phyloP scores from a whole-genome alignment of 2,888 invertebrate genomes.

The Pheosia gnoma region DNA sequence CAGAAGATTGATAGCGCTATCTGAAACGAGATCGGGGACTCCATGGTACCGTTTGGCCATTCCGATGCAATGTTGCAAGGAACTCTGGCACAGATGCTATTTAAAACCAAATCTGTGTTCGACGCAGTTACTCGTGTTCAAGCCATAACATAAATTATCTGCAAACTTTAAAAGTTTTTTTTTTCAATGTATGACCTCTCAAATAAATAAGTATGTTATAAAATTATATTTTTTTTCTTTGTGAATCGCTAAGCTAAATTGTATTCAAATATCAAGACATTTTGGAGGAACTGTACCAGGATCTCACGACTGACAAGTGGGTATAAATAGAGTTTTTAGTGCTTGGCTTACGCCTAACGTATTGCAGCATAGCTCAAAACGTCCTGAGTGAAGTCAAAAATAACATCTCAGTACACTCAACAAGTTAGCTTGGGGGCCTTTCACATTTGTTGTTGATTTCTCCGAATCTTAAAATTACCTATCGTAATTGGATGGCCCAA shows the following conservation, averaged over 20 bases:
- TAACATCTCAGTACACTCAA: constrained; percentile 48
- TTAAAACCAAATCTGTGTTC: constrained; percentile 57
- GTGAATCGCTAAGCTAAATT: too few relatives aligned
- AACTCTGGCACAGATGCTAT: constrained; percentile 51
- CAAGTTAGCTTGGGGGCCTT: constrained; percentile 41
- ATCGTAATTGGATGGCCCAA: constrained; percentile 52
- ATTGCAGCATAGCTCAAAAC: constrained; percentile 41
- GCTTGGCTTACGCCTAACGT: constrained; percentile 58
- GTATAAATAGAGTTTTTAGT: constrained; percentile 63
- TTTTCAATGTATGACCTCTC: too few relatives aligned
- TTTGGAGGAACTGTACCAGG: constrained; percentile 44
- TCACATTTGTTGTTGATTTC: not conserved
- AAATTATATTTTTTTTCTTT: too few relatives aligned
- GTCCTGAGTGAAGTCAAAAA: constrained; percentile 30
- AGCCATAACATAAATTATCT: constrained; percentile 9
- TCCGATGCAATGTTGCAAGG: constrained; percentile 50
- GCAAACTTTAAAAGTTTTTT: too few relatives aligned
- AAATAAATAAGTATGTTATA: too few relatives aligned
- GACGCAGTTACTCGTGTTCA: constrained; percentile 24
- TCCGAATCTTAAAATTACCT: constrained; percentile 26
- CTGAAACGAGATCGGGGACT: constrained; percentile 74
- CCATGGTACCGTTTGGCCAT: constrained; percentile 45
- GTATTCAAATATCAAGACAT: constrained; percentile 19
- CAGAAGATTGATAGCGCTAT: constrained; percentile 77
- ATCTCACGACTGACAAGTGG: constrained; percentile 48